These are phyloP conservation scores for Peromyscus attwateri DNA, from an alignment of 2,797 vertebrate genomes.

Conservation along the genomic window DNA sequence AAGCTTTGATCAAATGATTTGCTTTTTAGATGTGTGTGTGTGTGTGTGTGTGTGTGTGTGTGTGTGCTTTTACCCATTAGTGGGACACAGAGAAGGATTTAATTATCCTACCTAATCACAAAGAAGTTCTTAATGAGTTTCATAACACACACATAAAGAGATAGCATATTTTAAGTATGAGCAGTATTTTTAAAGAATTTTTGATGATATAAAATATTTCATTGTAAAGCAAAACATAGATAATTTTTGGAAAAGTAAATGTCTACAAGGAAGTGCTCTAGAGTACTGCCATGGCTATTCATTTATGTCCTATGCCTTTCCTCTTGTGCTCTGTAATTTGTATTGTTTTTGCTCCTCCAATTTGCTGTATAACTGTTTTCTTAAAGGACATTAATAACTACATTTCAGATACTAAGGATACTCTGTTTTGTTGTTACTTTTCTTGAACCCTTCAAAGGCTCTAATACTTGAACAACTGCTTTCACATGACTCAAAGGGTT, in stretches of 20 bases:
- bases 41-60: no score
- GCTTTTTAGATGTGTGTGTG: neutral
- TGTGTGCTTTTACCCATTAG: neutral
- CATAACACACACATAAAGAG: neutral
- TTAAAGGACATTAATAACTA: neutral
- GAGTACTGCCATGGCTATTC: neutral
- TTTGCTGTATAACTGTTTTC: neutral
- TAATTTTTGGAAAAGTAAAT: neutral
- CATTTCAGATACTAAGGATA: neutral
- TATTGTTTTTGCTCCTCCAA: neutral
- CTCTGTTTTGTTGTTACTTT: neutral
- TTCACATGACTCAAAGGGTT: neutral
- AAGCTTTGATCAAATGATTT: constrained; percentile 42
- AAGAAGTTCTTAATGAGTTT: neutral
- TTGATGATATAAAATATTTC: neutral
- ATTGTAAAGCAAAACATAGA: neutral
- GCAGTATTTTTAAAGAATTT: neutral
- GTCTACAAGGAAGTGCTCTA: neutral
- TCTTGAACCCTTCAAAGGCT: constrained; percentile 16
- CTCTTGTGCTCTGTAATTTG: constrained; percentile 14
- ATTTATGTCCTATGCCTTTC: neutral
- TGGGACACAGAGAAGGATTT: neutral
- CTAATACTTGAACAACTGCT: neutral
- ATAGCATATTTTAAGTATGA: neutral
- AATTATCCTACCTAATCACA: neutral